Evolutionary conservation across 2,888 invertebrate species (phyloP).

Genomic region (Drosophila neutralis): DNA sequence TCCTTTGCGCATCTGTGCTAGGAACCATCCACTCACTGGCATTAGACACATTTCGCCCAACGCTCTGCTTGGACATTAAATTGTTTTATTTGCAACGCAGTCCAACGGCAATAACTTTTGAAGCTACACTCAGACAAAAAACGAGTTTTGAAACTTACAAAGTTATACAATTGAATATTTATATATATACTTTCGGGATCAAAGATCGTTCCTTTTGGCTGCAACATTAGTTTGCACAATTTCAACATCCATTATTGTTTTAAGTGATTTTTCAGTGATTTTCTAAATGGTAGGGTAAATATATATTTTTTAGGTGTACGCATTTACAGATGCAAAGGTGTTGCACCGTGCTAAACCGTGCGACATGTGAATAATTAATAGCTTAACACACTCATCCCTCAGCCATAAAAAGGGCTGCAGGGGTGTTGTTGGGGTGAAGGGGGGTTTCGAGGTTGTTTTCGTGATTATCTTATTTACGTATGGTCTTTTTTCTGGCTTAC

Average conservation of each 20-base stretch:
- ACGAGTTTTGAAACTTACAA: neutral
- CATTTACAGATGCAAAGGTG: slow-evolving; percentile 40
- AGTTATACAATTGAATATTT: neutral
- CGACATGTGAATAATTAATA: slow-evolving; percentile 74
- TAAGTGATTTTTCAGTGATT: neutral
- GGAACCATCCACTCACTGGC: slow-evolving; percentile 30
- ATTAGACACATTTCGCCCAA: slow-evolving; percentile 58
- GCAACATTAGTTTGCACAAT: neutral
- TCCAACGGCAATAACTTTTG: slow-evolving; percentile 32
- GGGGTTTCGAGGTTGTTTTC: neutral
- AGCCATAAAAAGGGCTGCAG: slow-evolving; percentile 2
- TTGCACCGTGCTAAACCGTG: slow-evolving; percentile 49
- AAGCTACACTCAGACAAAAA: slow-evolving; percentile 4
- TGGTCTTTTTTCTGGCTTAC: slow-evolving; percentile 45
- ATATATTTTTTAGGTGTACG: slow-evolving; percentile 2
- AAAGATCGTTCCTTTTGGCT: neutral
- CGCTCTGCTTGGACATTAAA: slow-evolving; percentile 60
- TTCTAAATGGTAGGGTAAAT: neutral
- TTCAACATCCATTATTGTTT: neutral
- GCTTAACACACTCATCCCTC: slow-evolving; percentile 16
- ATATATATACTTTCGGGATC: neutral
- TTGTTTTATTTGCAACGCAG: slow-evolving; percentile 63
- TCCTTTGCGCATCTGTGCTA: slow-evolving; percentile 57
- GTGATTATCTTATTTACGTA: slow-evolving; percentile 42
- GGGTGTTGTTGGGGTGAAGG: neutral